Evolutionary conservation across 2,113 vertebrate genomes (phyloP).

Genomic region (Oncorhynchus nerka): DNA sequence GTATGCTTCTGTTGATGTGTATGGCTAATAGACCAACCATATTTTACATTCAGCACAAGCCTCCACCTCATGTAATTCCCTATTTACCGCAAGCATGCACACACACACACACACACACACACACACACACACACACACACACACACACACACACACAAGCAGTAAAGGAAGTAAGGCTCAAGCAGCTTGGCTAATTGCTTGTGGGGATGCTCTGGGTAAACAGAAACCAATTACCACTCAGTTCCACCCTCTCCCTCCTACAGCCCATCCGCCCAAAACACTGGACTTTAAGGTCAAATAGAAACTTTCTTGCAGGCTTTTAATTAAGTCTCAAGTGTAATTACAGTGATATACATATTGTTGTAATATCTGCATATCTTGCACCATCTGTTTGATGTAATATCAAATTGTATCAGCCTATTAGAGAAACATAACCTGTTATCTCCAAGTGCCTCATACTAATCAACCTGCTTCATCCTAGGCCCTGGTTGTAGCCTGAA

Average conservation of each 20-base stretch:
- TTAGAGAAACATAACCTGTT: too few species aligned
- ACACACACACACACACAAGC: conserved; percentile 22
- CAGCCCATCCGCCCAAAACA: conserved; percentile 4
- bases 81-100: background rate
- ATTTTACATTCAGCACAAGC: too few species aligned
- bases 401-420: background rate
- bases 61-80: too few species aligned
- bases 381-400: background rate
- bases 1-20: too few species aligned
- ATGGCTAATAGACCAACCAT: too few species aligned
- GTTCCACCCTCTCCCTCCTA: conserved; percentile 10
- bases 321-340: conserved; percentile 23
- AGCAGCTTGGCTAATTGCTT: conserved; percentile 64
- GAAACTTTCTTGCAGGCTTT: conserved; percentile 32
- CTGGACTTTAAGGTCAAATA: conserved; percentile 31
- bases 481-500: background rate
- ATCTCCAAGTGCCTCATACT: too few species aligned
- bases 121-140: conserved; percentile 22
- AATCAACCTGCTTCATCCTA: too few species aligned
- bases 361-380: background rate
- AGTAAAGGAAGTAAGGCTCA: conserved; percentile 18
- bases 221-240: conserved; percentile 64
- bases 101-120: conserved; percentile 13
- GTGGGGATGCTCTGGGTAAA: conserved; percentile 45
- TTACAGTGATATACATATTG: background rate